A percentile compares a stretch with the other conserved stretches of the same genome.
These are phyloP conservation scores for Drosophila diplacantha DNA, from an alignment of 2,888 invertebrate species.

Conservation along the genomic window DNA sequence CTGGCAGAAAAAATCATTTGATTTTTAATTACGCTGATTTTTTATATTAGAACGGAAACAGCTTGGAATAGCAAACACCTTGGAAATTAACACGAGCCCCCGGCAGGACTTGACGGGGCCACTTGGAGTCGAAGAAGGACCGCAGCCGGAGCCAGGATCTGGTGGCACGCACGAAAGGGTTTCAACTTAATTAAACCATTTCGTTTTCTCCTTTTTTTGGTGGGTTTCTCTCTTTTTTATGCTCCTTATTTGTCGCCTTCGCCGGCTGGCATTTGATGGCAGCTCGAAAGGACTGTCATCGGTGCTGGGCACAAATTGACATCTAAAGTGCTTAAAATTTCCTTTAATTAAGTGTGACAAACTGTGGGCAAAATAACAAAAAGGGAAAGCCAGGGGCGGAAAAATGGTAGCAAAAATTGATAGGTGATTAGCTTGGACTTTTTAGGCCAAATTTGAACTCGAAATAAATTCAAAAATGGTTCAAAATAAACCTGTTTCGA, in stretches of 20 bases:
- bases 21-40: slow-evolving; percentile 73
- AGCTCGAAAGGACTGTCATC: slow-evolving; percentile 59
- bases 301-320: slow-evolving; percentile 68
- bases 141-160: slow-evolving; percentile 12
- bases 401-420: neutral
- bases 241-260: slow-evolving; percentile 17
- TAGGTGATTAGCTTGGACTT: neutral
- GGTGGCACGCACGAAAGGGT: slow-evolving; percentile 69
- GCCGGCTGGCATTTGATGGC: slow-evolving; percentile 13
- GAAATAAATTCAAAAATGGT: neutral
- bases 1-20: slow-evolving; percentile 61
- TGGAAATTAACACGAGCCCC: slow-evolving; percentile 60
- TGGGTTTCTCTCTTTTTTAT: slow-evolving; percentile 3
- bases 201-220: slow-evolving; percentile 42
- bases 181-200: slow-evolving; percentile 72
- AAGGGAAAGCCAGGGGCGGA: neutral
- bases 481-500: neutral
- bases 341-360: slow-evolving; percentile 73
- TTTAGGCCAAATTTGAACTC: neutral
- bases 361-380: slow-evolving; percentile 60
- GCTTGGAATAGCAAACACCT: slow-evolving; percentile 69
- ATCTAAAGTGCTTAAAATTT: slow-evolving; percentile 73
- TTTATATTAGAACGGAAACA: slow-evolving; percentile 65
- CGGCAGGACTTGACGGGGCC: slow-evolving; percentile 38
- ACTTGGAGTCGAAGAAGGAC: slow-evolving; percentile 38